These are phyloP conservation scores for Macrosiphum euphorbiae DNA, from an alignment of 2,888 invertebrate species.

Conservation along the genomic window DNA sequence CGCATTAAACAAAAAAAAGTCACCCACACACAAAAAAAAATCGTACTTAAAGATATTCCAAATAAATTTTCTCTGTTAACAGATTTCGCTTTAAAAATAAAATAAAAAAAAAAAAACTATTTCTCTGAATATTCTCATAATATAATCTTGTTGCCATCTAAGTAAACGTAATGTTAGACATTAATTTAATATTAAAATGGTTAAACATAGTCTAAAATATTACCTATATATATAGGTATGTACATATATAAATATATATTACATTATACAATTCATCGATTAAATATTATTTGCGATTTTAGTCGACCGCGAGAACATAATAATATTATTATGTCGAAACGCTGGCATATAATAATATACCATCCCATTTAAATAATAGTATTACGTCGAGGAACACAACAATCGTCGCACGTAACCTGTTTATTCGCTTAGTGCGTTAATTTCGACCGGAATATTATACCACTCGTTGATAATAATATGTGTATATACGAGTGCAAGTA, in stretches of 20 bases:
- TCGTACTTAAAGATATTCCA: conserved; percentile 30
- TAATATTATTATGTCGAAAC: neutral
- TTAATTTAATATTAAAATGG: neutral
- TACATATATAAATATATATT: neutral
- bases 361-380: neutral
- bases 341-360: neutral
- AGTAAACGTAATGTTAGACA: neutral
- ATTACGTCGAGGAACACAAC: neutral
- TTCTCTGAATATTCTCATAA: neutral
- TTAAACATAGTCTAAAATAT: conserved; percentile 14
- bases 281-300: neutral
- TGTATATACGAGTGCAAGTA: neutral
- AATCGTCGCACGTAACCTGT: neutral
- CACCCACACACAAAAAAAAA: neutral
- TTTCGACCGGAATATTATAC: neutral
- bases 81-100: neutral
- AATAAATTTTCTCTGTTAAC: neutral
- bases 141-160: conserved; percentile 5
- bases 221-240: neutral
- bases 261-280: neutral
- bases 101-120: neutral
- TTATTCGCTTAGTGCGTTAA: neutral
- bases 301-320: neutral
- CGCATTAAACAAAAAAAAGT: neutral
- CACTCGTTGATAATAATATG: neutral